Conservation (phyloP, 2,888 invertebrate genomes). For the Panzeria rudis region DNA sequence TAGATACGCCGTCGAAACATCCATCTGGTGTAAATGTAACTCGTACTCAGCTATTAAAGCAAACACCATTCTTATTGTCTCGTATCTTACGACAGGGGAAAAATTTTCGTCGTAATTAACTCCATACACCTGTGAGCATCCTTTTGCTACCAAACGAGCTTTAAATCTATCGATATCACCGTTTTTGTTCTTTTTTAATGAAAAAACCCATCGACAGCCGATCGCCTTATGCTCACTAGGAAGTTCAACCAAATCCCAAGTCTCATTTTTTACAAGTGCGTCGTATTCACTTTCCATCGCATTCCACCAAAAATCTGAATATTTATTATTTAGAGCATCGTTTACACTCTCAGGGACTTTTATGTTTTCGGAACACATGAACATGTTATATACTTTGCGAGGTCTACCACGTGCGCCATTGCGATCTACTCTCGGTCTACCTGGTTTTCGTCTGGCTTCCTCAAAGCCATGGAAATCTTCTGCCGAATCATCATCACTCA, state of each 20-base stretch:
- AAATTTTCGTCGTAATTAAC: background rate
- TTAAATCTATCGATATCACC: background rate
- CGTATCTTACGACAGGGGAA: background rate
- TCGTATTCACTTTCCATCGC: constrained; percentile 5
- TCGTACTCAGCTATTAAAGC: background rate
- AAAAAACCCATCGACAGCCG: background rate
- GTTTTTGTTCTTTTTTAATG: background rate
- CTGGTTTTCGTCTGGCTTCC: background rate
- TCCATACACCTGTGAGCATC: background rate
- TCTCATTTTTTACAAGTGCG: background rate
- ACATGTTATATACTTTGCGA: background rate
- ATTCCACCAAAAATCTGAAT: background rate
- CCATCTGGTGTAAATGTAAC: background rate
- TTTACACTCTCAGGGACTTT: background rate
- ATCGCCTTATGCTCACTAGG: background rate
- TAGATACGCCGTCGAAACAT: background rate
- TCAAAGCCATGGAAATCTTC: background rate
- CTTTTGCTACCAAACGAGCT: background rate
- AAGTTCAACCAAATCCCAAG: background rate
- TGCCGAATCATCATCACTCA: background rate
- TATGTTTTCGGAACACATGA: background rate
- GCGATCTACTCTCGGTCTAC: background rate
- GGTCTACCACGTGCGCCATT: background rate
- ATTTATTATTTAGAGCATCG: background rate
- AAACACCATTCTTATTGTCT: background rate